phyloP scores from a whole-genome alignment of 2,113 vertebrate species.

The Laticauda colubrina region DNA sequence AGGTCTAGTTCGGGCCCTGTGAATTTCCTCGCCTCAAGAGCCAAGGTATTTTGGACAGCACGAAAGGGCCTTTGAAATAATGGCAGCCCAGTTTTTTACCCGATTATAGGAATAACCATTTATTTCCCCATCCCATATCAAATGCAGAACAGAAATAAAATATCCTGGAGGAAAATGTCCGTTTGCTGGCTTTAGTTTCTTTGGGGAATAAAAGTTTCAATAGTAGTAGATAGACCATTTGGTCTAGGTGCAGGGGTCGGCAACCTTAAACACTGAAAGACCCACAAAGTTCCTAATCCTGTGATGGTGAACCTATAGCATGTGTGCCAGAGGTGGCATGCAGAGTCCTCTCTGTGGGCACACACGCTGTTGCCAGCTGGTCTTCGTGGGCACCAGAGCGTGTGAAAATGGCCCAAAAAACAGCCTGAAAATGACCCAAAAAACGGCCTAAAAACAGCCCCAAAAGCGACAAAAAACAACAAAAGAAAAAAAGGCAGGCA shows the following conservation, averaged over 20 bases:
- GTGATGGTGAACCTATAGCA: too few species aligned
- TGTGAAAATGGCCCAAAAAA: too few species aligned
- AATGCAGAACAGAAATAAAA: neutral
- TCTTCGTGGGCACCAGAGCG: too few species aligned
- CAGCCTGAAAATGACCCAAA: too few species aligned
- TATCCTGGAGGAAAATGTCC: neutral
- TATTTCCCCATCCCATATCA: neutral
- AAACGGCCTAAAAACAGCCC: too few species aligned
- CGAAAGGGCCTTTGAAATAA: neutral
- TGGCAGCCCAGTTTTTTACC: neutral
- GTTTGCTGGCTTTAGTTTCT: neutral
- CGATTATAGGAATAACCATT: neutral
- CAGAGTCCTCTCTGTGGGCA: too few species aligned
- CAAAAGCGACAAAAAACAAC: too few species aligned
- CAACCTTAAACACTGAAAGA: too few species aligned
- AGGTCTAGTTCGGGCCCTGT: neutral
- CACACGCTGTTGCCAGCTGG: too few species aligned
- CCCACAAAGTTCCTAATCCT: too few species aligned
- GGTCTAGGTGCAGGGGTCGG: neutral
- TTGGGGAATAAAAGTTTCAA: neutral
- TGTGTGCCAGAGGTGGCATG: too few species aligned
- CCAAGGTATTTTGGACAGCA: neutral
- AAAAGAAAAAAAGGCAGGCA: too few species aligned
- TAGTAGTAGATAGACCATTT: neutral
- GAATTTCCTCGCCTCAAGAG: neutral